Evolutionary conservation across 2,888 invertebrate species (phyloP), one percentile per base, ranked within the genome.

Genomic region (Caenorhabditis angaria): DNA sequence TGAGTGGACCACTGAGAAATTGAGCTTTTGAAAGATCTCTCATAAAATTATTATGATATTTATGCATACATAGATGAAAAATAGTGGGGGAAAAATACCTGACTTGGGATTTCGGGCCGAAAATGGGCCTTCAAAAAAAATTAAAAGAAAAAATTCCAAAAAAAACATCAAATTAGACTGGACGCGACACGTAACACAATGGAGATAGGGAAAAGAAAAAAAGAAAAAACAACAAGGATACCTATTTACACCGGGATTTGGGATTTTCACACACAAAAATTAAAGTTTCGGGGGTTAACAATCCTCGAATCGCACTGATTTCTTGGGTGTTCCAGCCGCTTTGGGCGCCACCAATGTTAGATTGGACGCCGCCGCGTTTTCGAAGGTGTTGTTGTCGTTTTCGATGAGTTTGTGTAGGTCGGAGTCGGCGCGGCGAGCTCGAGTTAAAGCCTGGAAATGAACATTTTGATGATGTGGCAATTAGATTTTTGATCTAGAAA

Each of bases 351-450:
- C n/a, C n/a, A n/a, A n/a, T n/a, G n/a, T n/a, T n/a, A n/a, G n/a
- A n/a, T n/a, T n/a, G n/a, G n/a, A n/a, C n/a, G n/a, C n/a, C n/a
- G n/a, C n/a, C n/a, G n/a, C n/a, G n/a, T 32, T 32, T 5, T 32
- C 12, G 32, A 32, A 8, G 32, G 12, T 32, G 32, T 32, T 32
- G 32, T 32, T 32, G 54, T 77, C 70, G 35, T 70, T 67, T 27
- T 77, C 73, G 60, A 80, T 77, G 24, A 80, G 57, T 51, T 75
- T 75, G 57, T 77, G 72, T 56, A 73, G 65, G 51, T 80, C 80
- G 6, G 80, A 80, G 41, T 74, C 58, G 27, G 58, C 58, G 0
- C 74, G 68, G 20, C 65, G 66, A 29, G 63, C 65, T 14, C 70
- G 66, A 4, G 62, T 64, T 10, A 65, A n/a, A 51, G 61, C 61